Evolutionary conservation across 2,113 vertebrate genomes (phyloP), one percentile per base, ranked within the genome.

Genomic region (Catharus bicknelli): DNA sequence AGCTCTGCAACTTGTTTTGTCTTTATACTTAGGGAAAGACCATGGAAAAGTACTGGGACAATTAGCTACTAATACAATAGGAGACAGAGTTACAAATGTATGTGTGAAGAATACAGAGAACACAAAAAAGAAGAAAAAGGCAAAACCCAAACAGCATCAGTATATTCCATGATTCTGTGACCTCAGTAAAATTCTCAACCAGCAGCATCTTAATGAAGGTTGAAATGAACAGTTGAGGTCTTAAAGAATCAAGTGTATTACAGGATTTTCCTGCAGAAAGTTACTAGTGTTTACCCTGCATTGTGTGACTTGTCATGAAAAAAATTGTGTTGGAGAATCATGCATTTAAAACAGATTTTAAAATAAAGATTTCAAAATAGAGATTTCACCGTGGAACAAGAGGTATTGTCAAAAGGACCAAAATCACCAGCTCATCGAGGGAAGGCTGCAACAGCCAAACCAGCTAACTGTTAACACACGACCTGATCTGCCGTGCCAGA

Each of bases 271-370:
- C 20, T 10, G 16, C 15, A 62, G 29, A 84, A 62, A 67, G 29
- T 54, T 21, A 6, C 51, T 1, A 6, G 5, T 81, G 5, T 77
- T 90, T 42, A 32, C 10, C 7, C 21, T 50, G 2, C 1, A 0
- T 69, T 62, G 43, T 1, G 3, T 8, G 42, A 36, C 42, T 73
- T 42, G 12, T 61, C 32, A 25, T 25, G 10, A 55, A 78, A 68
- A 85, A 21, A 5, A 0, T 1, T 7, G 3, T 5, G 13, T 92
- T 54, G 45, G 38, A 62, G 26, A 57, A 47, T n/a, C 12, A 66
- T 0, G 2, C 8, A 11, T 23, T 54, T 34, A 17, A 74, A 76
- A 11, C 6, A 8, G 17, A 16, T 62, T 80, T 42, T 36, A 32
- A 57, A 64, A 21, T 4, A 27, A 10, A 16, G 4, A 47, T 70